Conservation (phyloP, 2,113 vertebrate genomes). For the Platysteira castanea region DNA sequence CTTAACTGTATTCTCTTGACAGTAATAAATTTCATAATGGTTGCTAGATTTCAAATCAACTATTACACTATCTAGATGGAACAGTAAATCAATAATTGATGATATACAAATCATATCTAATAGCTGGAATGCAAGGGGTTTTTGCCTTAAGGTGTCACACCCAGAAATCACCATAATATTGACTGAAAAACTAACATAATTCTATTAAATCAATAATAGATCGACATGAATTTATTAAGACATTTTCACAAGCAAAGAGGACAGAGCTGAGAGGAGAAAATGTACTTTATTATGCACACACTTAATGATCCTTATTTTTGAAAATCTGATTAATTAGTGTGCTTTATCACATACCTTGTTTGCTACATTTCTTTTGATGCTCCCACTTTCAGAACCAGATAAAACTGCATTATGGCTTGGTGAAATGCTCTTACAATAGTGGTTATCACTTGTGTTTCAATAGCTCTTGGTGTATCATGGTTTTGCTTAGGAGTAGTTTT, state of each 20-base stretch:
- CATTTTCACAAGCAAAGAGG: background rate
- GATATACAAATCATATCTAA: slow-evolving; percentile 21
- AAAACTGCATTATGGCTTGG: background rate
- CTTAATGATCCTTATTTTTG: background rate
- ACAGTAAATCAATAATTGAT: slow-evolving; percentile 49
- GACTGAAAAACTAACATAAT: slow-evolving; percentile 5
- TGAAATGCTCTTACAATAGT: background rate
- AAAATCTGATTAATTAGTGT: background rate
- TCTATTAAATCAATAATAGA: slow-evolving; percentile 16
- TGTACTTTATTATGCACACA: background rate
- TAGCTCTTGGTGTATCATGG: background rate
- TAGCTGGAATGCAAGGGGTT: background rate
- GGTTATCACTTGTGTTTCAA: background rate
- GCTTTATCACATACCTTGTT: background rate
- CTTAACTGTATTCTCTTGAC: slow-evolving; percentile 22
- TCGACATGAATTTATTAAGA: background rate
- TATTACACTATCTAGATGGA: slow-evolving; percentile 10
- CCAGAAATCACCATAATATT: background rate
- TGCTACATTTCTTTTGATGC: background rate
- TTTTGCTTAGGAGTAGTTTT: background rate
- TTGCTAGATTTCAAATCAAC: slow-evolving; percentile 48
- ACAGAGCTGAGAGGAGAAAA: background rate
- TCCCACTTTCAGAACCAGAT: background rate
- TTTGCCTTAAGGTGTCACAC: slow-evolving; percentile 14
- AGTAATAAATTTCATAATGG: slow-evolving; percentile 42